These are phyloP conservation scores for Digitonthophagus gazella DNA, from an alignment of 2,888 invertebrate genomes.

Conservation along the genomic window DNA sequence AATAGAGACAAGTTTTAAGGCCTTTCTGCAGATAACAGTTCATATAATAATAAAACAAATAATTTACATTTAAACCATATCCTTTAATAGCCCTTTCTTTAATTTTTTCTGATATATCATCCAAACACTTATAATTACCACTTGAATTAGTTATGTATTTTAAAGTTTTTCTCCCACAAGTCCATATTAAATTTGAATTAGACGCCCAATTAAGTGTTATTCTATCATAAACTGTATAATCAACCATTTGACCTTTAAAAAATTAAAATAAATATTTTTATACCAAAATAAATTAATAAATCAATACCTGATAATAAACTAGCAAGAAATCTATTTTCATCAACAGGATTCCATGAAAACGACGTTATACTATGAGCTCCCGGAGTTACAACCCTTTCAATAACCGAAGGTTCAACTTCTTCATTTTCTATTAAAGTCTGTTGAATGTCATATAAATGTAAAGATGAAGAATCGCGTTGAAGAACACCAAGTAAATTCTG, in stretches of 20 bases:
- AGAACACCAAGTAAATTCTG: constrained; percentile 76
- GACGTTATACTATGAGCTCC: constrained; percentile 61
- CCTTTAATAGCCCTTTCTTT: constrained; percentile 67
- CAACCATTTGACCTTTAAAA: constrained; percentile 60
- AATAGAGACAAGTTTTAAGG: no score
- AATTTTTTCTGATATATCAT: constrained; percentile 74
- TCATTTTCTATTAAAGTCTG: constrained; percentile 67
- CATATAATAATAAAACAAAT: constrained; percentile 2
- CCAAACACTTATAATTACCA: constrained; percentile 55
- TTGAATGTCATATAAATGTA: constrained; percentile 85
- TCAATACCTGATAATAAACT: constrained; percentile 58
- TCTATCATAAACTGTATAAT: constrained; percentile 77
- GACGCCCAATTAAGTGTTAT: constrained; percentile 81
- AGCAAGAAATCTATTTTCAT: constrained; percentile 74
- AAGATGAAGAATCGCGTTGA: constrained; percentile 71
- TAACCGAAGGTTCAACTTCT: constrained; percentile 71
- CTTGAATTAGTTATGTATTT: constrained; percentile 59
- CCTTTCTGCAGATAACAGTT: constrained; percentile 1
- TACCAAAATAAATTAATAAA: constrained; percentile 5
- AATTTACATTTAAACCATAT: constrained; percentile 75
- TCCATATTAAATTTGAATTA: constrained; percentile 71
- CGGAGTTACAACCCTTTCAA: constrained; percentile 66
- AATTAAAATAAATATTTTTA: constrained; percentile 14
- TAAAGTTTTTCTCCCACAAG: constrained; percentile 66
- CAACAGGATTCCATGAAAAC: constrained; percentile 84